Evolutionary conservation across 1,140 invertebrate genomes (phyloP).

Genomic region (Muscidifurax raptorellus): DNA sequence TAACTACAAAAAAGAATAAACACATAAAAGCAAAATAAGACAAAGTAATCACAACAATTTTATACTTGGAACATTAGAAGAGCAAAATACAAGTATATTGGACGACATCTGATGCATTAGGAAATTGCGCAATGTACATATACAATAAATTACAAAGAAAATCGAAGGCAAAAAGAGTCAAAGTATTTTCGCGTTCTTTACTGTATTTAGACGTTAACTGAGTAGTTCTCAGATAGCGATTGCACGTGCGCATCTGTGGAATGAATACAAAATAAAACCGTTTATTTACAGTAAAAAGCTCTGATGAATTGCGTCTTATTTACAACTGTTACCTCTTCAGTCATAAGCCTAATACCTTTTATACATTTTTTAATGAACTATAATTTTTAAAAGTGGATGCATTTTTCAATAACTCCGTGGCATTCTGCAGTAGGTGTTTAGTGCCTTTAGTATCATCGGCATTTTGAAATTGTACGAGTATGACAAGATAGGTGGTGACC

Average conservation of each 20-base stretch:
- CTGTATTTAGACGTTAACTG: slow-evolving; percentile 54
- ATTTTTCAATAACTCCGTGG: slow-evolving; percentile 59
- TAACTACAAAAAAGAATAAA: slow-evolving; percentile 22
- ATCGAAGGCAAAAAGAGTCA: slow-evolving; percentile 48
- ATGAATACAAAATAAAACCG: slow-evolving; percentile 53
- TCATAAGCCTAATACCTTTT: background rate
- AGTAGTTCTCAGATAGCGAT: slow-evolving; percentile 50
- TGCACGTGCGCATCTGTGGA: slow-evolving; percentile 53
- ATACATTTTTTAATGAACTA: slow-evolving; percentile 13
- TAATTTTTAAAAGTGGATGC: slow-evolving; percentile 50
- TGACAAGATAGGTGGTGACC: slow-evolving; percentile 83
- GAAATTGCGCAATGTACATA: slow-evolving; percentile 45
- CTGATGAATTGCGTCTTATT: background rate
- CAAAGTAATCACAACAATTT: slow-evolving; percentile 38
- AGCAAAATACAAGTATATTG: slow-evolving; percentile 38
- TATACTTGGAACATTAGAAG: slow-evolving; percentile 45
- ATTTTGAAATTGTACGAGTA: slow-evolving; percentile 82
- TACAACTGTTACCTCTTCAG: slow-evolving; percentile 3
- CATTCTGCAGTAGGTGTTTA: slow-evolving; percentile 61
- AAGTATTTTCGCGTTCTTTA: slow-evolving; percentile 57
- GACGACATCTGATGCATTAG: slow-evolving; percentile 33
- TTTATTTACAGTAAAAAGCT: slow-evolving; percentile 54
- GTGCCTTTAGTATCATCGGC: slow-evolving; percentile 64
- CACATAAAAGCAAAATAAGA: slow-evolving; percentile 23
- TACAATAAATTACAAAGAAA: slow-evolving; percentile 45